These are phyloP conservation scores for Heliothis subflexa DNA, from an alignment of 1,140 invertebrate genomes.

Conservation along the genomic window DNA sequence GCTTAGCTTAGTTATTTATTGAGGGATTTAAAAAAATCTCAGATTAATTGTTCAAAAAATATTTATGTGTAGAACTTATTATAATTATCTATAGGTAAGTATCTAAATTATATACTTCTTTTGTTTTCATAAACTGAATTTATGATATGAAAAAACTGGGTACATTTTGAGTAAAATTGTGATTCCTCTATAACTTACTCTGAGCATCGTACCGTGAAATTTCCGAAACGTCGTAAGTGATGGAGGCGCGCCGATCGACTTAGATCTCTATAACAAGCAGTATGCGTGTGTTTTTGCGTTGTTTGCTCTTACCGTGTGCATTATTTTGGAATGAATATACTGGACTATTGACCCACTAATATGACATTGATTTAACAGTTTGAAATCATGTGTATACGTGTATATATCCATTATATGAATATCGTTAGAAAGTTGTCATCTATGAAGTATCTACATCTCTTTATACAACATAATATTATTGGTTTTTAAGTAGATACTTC, in stretches of 20 bases:
- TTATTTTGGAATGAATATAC: constrained; percentile 46
- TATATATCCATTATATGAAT: background rate
- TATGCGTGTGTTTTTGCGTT: constrained; percentile 38
- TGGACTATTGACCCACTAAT: constrained; percentile 40
- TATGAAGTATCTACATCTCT: constrained; percentile 16
- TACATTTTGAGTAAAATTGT: background rate
- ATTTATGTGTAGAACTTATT: no score
- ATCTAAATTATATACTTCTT: no score
- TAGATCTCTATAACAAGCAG: constrained; percentile 6
- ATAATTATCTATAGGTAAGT: no score
- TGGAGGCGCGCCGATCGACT: background rate
- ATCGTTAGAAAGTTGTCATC: background rate
- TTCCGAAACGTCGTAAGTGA: background rate
- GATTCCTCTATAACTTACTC: background rate
- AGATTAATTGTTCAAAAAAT: no score
- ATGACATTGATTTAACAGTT: constrained; percentile 35
- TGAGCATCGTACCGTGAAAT: background rate
- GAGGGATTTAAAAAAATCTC: background rate
- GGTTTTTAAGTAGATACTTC: constrained; percentile 10
- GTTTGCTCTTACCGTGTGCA: constrained; percentile 15
- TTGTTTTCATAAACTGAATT: no score
- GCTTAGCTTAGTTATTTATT: background rate
- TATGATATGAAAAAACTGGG: background rate
- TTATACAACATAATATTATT: background rate
- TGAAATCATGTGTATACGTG: constrained; percentile 39